Evolutionary conservation across 1,140 invertebrate genomes (phyloP).

Genomic region (Procambarus virginalis): DNA sequence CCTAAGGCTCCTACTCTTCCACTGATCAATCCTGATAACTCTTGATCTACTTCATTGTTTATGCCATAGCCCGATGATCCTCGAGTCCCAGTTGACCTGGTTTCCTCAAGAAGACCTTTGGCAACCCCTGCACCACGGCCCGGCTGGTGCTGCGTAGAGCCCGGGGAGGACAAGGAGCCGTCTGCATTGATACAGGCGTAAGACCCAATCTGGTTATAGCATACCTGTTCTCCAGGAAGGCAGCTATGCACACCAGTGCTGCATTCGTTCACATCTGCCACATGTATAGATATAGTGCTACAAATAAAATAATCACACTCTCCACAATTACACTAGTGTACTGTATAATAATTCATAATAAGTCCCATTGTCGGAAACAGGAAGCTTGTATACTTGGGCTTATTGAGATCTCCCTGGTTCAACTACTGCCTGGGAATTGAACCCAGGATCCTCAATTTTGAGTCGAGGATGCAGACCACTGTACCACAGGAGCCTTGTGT

Average conservation of each 20-base stretch:
- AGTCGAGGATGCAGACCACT: no score
- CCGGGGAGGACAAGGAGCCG: constrained; percentile 61
- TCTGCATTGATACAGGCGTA: constrained; percentile 78
- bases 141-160: background rate
- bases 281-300: constrained; percentile 1
- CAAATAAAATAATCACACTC: background rate
- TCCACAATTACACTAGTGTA: no score
- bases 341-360: no score
- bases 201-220: constrained; percentile 82
- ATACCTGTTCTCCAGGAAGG: constrained; percentile 79
- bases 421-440: no score
- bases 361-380: no score
- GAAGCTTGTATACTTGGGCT: no score
- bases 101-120: background rate
- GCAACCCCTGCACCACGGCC: background rate
- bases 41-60: constrained; percentile 45
- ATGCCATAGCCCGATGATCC: constrained; percentile 13
- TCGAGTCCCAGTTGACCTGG: background rate
- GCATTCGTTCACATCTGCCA: constrained; percentile 84
- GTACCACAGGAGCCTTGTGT: no score
- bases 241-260: constrained; percentile 78
- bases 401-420: no score
- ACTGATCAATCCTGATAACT: background rate
- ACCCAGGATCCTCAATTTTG: no score
- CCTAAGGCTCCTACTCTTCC: constrained; percentile 10